Evolutionary conservation across 2,888 invertebrate species (phyloP).

Genomic region (Cantharis rustica): DNA sequence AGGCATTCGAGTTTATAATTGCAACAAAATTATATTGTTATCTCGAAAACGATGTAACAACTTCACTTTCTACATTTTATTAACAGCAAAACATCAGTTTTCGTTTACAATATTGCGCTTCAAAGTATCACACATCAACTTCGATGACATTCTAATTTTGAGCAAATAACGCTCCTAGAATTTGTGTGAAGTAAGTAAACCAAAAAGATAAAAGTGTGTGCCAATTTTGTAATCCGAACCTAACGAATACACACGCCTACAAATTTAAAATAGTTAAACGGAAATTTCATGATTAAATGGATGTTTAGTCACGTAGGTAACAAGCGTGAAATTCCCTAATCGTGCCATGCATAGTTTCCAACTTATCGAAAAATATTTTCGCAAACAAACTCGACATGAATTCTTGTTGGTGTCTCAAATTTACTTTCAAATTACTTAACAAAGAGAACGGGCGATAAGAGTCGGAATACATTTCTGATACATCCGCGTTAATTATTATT

Average conservation of each 20-base stretch:
- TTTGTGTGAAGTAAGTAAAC: neutral
- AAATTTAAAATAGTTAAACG: neutral
- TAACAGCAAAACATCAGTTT: neutral
- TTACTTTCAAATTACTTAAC: neutral
- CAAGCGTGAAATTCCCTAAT: neutral
- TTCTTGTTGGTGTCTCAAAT: neutral
- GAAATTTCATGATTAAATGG: neutral
- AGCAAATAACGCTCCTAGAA: neutral
- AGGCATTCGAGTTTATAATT: neutral
- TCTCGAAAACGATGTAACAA: neutral
- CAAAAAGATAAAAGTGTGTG: neutral
- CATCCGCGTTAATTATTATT: neutral
- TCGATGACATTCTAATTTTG: neutral
- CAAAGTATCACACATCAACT: neutral
- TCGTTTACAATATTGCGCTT: neutral
- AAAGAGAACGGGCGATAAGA: neutral
- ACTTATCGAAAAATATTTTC: neutral
- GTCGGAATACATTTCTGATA: neutral
- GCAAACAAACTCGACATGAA: neutral
- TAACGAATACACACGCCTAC: neutral
- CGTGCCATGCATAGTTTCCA: neutral
- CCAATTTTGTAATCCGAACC: neutral
- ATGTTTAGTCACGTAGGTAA: neutral
- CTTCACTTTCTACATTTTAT: neutral
- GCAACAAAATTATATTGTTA: neutral